Evolutionary conservation across 2,797 vertebrate genomes (phyloP), one percentile per base, ranked within the genome.

Genomic region (Acropternis orthonyx): DNA sequence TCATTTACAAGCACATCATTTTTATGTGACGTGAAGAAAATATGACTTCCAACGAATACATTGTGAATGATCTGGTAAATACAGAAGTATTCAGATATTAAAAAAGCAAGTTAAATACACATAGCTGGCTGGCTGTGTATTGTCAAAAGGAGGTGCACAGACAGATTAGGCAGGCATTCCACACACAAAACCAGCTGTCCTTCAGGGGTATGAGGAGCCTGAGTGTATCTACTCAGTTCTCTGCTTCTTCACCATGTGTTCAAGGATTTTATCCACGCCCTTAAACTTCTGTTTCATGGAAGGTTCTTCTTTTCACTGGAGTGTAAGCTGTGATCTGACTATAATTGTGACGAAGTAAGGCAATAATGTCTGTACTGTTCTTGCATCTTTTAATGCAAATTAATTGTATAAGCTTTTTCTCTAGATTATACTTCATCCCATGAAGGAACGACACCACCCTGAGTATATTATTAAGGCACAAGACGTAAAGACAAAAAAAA

Each of bases 251-350:
- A 34, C 28, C 8, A 21, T 27, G 7, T n/a, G 20, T 46, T 37
- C 22, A 68, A 52, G 39, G n/a, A 23, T 52, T 85, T 76, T 77
- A 54, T 30, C 30, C 6, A 11, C 74, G 49, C 18, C 46, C 34
- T 62, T 85, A 52, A 26, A 27, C 22, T 26, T 39, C 37, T 37
- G 37, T 59, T 75, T 68, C 21, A 10, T 24, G 32, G 26, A 37
- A 44, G 8, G 26, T 37, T 63, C 24, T 39, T 88, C 41, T 83
- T 54, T 69, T 71, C 22, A 10, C 28, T 39, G 36, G 7, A 14
- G 19, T 1, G 0, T 75, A 14, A 1, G 0, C 14, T 86, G 41
- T 44, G 36, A 55, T 39, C 26, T 78, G 36, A 23, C 37, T 65
- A 2, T 22, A 39, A 63, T 6, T 61, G 56, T 36, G 51, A 49